Evolutionary conservation across 2,797 vertebrate species (phyloP).

Genomic region (Molossus molossus): DNA sequence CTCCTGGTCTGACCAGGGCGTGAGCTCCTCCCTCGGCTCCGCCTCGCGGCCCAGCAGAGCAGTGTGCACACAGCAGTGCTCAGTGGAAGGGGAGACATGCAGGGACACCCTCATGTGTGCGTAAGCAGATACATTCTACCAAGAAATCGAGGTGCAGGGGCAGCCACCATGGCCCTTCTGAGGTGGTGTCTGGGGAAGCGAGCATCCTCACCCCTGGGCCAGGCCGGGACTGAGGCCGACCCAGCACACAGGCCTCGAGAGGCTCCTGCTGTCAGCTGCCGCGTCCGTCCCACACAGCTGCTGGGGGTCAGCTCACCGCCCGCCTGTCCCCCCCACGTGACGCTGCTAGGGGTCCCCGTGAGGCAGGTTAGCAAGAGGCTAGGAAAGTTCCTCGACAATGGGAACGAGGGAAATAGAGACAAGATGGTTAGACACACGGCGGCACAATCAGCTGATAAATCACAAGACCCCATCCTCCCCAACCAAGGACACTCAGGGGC

Average conservation of each 20-base stretch:
- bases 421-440: too few species aligned
- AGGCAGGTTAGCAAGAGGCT: not conserved
- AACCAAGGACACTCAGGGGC: too few species aligned
- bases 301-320: too few species aligned
- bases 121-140: not conserved
- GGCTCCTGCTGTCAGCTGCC: not conserved
- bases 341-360: not conserved
- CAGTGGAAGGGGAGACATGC: fast-evolving
- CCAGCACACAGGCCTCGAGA: not conserved
- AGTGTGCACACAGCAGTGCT: not conserved
- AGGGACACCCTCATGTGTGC: not conserved
- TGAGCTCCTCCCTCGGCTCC: not conserved
- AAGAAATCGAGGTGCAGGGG: not conserved
- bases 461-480: not conserved
- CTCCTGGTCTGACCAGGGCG: not conserved
- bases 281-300: too few species aligned
- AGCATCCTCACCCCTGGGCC: not conserved
- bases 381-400: not conserved
- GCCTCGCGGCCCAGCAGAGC: not conserved
- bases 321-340: too few species aligned
- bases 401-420: not conserved
- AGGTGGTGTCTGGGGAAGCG: not conserved
- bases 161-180: not conserved
- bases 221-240: not conserved
- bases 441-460: not conserved